Conservation (phyloP, 2,888 invertebrate genomes). For the Cryptocephalus primarius region DNA sequence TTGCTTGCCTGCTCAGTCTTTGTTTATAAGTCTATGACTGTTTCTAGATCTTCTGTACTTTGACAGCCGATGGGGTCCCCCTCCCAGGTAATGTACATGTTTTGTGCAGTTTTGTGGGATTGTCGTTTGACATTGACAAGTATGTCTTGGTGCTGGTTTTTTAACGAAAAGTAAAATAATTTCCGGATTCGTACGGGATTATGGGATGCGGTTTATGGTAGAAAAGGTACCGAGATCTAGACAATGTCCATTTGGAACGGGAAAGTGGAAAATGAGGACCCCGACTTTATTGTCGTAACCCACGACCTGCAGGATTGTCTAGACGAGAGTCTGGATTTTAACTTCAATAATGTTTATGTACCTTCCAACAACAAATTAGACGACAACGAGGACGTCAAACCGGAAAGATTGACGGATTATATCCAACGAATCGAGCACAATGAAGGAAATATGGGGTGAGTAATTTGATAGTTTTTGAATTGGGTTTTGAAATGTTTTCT, state of each 20-base stretch:
- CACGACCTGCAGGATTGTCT: conserved; percentile 45
- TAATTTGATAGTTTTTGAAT: neutral
- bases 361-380: conserved; percentile 16
- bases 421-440: conserved; percentile 33
- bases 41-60: too few species aligned
- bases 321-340: conserved; percentile 32
- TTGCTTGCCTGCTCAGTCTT: too few species aligned
- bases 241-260: conserved; percentile 22
- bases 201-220: conserved; percentile 14
- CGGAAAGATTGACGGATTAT: conserved; percentile 27
- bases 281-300: conserved; percentile 37
- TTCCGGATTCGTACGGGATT: too few species aligned
- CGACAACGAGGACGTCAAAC: conserved; percentile 20
- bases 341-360: conserved; percentile 36
- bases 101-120: too few species aligned
- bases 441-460: conserved; percentile 43
- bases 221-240: conserved; percentile 4
- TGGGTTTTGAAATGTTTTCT: too few species aligned
- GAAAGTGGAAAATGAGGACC: conserved; percentile 19
- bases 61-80: too few species aligned
- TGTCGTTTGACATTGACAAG: too few species aligned
- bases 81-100: too few species aligned
- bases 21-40: too few species aligned
- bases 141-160: too few species aligned
- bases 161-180: too few species aligned